Evolutionary conservation across 2,888 invertebrate species (phyloP).

Genomic region (Drosophila neonasuta): DNA sequence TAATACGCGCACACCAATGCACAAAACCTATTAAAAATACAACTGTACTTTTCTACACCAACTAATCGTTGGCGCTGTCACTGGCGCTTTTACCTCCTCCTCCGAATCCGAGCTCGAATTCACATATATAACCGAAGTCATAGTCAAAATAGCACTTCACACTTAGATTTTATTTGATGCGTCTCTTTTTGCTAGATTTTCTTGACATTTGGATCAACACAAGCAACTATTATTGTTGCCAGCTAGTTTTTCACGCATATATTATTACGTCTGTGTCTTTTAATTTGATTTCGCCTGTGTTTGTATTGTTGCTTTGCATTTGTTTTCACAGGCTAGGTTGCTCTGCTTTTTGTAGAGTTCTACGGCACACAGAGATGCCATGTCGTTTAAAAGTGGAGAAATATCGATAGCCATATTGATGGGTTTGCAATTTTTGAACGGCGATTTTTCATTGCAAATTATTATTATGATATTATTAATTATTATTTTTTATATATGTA

Average conservation of each 20-base stretch:
- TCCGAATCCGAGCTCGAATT: constrained; percentile 81
- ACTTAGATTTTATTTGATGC: constrained; percentile 44
- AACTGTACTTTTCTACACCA: constrained; percentile 70
- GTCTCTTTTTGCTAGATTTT: constrained; percentile 40
- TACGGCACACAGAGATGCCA: constrained; percentile 46
- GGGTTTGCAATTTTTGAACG: no score
- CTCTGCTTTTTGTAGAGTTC: constrained; percentile 61
- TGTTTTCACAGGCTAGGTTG: constrained; percentile 60
- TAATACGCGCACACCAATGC: constrained; percentile 45
- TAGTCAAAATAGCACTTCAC: constrained; percentile 45
- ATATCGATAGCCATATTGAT: neutral
- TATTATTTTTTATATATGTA: no score
- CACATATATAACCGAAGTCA: constrained; percentile 81
- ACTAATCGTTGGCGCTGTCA: constrained; percentile 37
- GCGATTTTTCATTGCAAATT: no score
- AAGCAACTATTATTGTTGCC: constrained; percentile 54
- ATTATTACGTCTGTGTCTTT: constrained; percentile 50
- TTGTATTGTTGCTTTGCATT: constrained; percentile 64
- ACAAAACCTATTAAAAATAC: constrained; percentile 63
- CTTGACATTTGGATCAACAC: constrained; percentile 52
- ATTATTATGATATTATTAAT: no score
- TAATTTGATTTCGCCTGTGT: constrained; percentile 52
- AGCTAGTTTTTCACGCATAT: constrained; percentile 60
- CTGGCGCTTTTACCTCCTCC: constrained; percentile 80
- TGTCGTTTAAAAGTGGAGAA: constrained; percentile 6